These are phyloP conservation scores for Mus musculus DNA, from an alignment of 2,113 vertebrate genomes.

Conservation along the genomic window DNA sequence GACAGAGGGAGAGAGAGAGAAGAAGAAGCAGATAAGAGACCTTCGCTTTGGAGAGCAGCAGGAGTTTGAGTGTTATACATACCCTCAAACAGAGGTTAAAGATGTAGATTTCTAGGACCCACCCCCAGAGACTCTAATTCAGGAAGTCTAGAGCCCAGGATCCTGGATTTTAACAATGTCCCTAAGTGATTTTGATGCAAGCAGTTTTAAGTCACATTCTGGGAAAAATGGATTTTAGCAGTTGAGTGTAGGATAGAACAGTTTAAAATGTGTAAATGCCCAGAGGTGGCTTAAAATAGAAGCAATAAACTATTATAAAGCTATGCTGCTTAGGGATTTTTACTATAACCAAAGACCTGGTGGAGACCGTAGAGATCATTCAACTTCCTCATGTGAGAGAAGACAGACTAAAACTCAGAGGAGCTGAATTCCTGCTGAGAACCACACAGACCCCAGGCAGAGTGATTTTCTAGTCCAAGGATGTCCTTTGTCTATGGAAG, in stretches of 20 bases:
- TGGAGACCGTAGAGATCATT: conserved; percentile 31
- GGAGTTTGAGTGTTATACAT: conserved; percentile 37
- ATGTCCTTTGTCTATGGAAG: conserved; percentile 8
- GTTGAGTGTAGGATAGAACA: conserved; percentile 53
- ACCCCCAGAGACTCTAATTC: conserved; percentile 29
- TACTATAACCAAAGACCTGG: conserved; percentile 61
- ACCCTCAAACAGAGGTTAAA: conserved; percentile 12
- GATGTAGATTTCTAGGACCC: conserved; percentile 62
- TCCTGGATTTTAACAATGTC: conserved; percentile 48
- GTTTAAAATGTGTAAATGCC: conserved; percentile 69
- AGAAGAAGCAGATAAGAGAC: not conserved
- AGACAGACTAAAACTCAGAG: not conserved
- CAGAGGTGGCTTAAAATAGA: conserved; percentile 74
- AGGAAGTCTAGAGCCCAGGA: conserved; percentile 27
- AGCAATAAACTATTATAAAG: conserved; percentile 73
- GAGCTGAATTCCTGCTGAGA: conserved; percentile 30
- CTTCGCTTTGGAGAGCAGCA: not conserved
- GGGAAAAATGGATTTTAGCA: conserved; percentile 52
- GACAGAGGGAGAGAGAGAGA: accelerated
- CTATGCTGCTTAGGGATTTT: conserved; percentile 48
- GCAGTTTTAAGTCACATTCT: conserved; percentile 45
- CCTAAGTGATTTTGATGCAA: conserved; percentile 50
- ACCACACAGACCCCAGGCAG: not conserved
- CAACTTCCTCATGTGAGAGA: conserved; percentile 35
- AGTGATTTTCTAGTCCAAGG: conserved; percentile 4